phyloP scores from a whole-genome alignment of 2,888 invertebrate genomes.

The Leucoma salicis region DNA sequence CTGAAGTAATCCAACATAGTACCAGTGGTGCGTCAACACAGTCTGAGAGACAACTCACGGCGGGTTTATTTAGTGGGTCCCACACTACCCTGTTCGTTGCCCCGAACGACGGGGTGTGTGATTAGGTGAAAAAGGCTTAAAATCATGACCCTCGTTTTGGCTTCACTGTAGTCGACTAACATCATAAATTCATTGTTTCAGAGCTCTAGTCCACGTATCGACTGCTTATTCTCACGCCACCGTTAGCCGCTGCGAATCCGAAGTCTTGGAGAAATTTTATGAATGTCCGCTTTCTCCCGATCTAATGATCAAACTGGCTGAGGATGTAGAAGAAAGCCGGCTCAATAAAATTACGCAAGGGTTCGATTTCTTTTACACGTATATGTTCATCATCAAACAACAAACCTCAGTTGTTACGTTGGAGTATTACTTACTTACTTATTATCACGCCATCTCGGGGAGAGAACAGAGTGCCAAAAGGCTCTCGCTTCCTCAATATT shows the following conservation, averaged over 20 bases:
- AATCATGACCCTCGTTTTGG: no score
- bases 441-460: no score
- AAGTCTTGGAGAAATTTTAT: slow-evolving; percentile 34
- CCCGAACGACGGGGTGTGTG: no score
- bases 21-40: no score
- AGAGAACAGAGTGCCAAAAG: not conserved
- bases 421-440: no score
- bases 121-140: no score
- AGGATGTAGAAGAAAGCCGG: slow-evolving; percentile 21
- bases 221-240: slow-evolving; percentile 69
- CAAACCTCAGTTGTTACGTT: no score
- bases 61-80: no score
- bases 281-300: slow-evolving; percentile 27
- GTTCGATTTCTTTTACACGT: slow-evolving; percentile 17
- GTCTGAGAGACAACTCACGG: no score
- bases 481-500: not conserved
- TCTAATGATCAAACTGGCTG: slow-evolving; percentile 31
- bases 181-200: slow-evolving; percentile 72
- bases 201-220: slow-evolving; percentile 41
- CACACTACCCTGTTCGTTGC: no score
- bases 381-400: not conserved
- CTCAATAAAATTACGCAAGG: slow-evolving; percentile 20
- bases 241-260: not conserved
- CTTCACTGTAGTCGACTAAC: no score
- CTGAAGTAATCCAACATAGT: no score